Base-by-base conservation (phyloP, 1,140 invertebrate species). In the Lanistes nyassanus region DNA sequence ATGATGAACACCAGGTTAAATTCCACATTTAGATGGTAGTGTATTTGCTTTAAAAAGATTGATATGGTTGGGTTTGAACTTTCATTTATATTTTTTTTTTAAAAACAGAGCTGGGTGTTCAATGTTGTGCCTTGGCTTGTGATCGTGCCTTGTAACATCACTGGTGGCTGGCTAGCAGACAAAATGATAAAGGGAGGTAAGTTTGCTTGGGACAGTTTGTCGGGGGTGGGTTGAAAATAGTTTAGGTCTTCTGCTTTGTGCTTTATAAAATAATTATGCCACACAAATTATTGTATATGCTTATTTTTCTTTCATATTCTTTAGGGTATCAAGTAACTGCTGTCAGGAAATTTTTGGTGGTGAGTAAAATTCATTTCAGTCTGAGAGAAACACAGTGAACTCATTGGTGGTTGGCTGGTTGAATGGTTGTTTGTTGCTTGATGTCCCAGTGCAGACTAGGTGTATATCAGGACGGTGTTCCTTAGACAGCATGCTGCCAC, bases 61-160 rank as follows among this genome's bases (percentile, higher is more conserved):
- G 51, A 23, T 60, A n/a, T 65, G 37, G 5, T 66, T 29, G 3
- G 16, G 11, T 29, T 16, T 67, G 13, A 21, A 29, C n/a, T 67
- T 11, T 16, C 13, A 7, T 13, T 4, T 6, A 31, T 65, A 9
- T 13, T 6, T 31, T 7, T 68, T 68, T 0, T 34, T 69, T 39
- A 31, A n/a, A n/a, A n/a, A 56, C 74, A 80, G 76, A 77, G 76
- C 42, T 80, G 79, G 77, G 77, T 80, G n/a, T 80, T 80, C 67
- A 80, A 80, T 87, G 93, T 94, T 86, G 92, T 94, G 70, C 94
- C 94, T 2, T 94, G 93, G 92, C 77, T 94, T 37, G 91, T 93
- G 3, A 90, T 92, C 68, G 90, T 93, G 62, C 91, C 93, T 39
- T 93, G 92, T 78, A 92, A 92, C 51, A 91, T 94, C 66, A 87